phyloP scores from a whole-genome alignment of 23 tunicate genomes.

The Ciona savignyi region DNA sequence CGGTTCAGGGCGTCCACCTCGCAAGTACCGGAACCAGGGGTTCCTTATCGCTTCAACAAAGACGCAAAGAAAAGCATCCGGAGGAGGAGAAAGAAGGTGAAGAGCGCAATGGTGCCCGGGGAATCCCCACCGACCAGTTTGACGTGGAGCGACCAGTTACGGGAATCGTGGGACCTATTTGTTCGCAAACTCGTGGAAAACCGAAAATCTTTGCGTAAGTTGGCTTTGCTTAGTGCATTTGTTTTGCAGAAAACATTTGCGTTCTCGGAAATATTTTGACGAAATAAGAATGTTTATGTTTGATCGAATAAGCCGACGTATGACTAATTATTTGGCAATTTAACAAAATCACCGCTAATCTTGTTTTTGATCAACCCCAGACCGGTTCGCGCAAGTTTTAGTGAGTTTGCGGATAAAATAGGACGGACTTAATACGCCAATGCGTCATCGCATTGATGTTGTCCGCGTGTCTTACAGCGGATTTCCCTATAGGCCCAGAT shows the following conservation, averaged over 20 bases:
- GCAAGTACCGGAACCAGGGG: neutral
- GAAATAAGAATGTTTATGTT: neutral
- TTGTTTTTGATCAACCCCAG: no score
- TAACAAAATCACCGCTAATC: no score
- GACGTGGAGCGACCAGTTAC: constrained; percentile 30
- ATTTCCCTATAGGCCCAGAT: no score
- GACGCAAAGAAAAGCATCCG: neutral
- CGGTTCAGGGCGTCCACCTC: neutral
- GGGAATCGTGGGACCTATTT: constrained; percentile 45
- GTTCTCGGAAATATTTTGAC: neutral
- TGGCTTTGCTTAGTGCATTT: neutral
- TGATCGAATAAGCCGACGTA: no score
- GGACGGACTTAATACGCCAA: no score
- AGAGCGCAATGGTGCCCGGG: neutral
- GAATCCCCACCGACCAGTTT: neutral
- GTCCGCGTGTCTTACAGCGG: no score
- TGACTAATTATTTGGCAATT: no score
- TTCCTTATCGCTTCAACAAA: neutral
- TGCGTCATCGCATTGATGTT: no score
- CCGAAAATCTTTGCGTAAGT: constrained; percentile 37
- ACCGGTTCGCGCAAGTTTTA: no score
- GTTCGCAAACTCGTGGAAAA: constrained; percentile 27
- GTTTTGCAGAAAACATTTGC: neutral
- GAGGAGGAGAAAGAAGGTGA: neutral
- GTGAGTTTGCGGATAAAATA: no score